A percentile compares a stretch with the other conserved stretches of the same genome.
These are phyloP conservation scores for Nomada ruficornis DNA, from an alignment of 2,888 invertebrate genomes.

Conservation along the genomic window DNA sequence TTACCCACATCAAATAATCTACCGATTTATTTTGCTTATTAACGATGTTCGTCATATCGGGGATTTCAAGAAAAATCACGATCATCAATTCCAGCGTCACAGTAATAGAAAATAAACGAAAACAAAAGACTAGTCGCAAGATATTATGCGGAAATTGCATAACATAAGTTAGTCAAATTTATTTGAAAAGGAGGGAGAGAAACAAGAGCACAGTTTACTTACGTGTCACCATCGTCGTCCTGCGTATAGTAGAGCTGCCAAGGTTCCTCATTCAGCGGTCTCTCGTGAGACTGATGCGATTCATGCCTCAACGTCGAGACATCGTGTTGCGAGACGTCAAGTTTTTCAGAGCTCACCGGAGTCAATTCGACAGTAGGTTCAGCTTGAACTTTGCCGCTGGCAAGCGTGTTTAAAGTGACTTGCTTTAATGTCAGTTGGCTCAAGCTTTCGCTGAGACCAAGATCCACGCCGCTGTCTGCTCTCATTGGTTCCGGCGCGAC, in stretches of 20 bases:
- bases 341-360: slow-evolving; percentile 62
- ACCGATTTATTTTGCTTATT: slow-evolving; percentile 6
- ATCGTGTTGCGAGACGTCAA: slow-evolving; percentile 25
- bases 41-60: background rate
- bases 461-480: slow-evolving; percentile 89
- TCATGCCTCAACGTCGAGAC: slow-evolving; percentile 4
- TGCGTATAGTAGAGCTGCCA: slow-evolving; percentile 90
- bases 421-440: slow-evolving; percentile 86
- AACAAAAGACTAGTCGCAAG: background rate
- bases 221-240: slow-evolving; percentile 95
- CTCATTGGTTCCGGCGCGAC: slow-evolving; percentile 83
- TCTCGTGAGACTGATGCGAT: background rate
- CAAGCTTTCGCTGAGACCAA: slow-evolving; percentile 87
- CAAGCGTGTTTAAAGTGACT: slow-evolving; percentile 78
- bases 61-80: slow-evolving; percentile 14
- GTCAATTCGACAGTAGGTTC: slow-evolving; percentile 71
- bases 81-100: background rate
- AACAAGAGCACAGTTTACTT: slow-evolving; percentile 85
- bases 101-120: background rate
- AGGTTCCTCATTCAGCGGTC: slow-evolving; percentile 77
- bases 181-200: background rate
- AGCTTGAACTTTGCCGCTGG: slow-evolving; percentile 63
- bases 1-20: slow-evolving; percentile 15
- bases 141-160: background rate
- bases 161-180: background rate